Conservation (phyloP, 30 jellyfish, hydroid and myxozoan species). For the Morbakka virulenta region DNA sequence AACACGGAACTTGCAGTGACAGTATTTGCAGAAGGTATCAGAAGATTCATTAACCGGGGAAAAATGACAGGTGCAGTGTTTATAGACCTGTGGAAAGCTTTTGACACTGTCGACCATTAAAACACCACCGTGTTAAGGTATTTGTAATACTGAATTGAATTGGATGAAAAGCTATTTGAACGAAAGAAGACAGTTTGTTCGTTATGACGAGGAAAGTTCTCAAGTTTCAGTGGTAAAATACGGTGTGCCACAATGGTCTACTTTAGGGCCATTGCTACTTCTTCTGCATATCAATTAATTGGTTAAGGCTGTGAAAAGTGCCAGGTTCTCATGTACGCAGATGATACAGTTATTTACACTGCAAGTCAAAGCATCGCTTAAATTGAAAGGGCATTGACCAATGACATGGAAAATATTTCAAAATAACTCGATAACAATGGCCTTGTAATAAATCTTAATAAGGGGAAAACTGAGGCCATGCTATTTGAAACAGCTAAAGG, state of each 20-base stretch:
- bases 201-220: conserved; percentile 8
- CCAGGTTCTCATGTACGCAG: conserved; percentile 28
- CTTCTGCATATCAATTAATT: no score
- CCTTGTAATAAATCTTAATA: conserved; percentile 8
- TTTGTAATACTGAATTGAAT: conserved; percentile 4
- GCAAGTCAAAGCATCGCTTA: conserved; percentile 51
- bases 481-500: conserved; percentile 31
- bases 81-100: conserved; percentile 53
- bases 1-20: conserved; percentile 45
- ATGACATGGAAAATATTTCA: conserved; percentile 50
- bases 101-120: conserved; percentile 50
- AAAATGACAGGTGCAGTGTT: conserved; percentile 50
- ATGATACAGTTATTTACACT: conserved; percentile 22
- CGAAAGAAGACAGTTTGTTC: conserved; percentile 24
- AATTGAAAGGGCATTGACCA: conserved; percentile 49
- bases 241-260: conserved; percentile 32
- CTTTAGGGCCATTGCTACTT: no score
- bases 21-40: conserved; percentile 21
- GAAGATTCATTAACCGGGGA: conserved; percentile 37
- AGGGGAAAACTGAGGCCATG: conserved; percentile 38
- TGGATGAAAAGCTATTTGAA: conserved; percentile 34
- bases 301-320: conserved; percentile 19
- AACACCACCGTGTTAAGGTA: conserved; percentile 35
- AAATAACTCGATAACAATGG: conserved; percentile 50
- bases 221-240: conserved; percentile 6